Evolutionary conservation across 2,797 vertebrate species (phyloP), one percentile per base, ranked within the genome.

Genomic region (Gymnodraco acuticeps): DNA sequence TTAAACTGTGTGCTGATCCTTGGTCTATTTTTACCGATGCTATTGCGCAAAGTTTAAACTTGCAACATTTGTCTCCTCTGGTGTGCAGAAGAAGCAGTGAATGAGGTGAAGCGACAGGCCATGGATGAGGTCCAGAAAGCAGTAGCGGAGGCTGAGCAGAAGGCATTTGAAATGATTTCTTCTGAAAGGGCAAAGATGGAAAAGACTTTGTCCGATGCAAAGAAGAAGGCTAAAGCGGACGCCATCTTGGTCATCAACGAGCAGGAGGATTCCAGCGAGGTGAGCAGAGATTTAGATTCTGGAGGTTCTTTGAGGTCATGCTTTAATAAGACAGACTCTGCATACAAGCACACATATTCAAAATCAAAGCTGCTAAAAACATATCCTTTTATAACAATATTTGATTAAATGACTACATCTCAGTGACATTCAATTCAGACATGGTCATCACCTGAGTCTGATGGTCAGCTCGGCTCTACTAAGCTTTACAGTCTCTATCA

Each of bases 121-220:
- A 98, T 99, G 97, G 98, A 98, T 0, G 98, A 99, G 94, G 97
- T 99, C 46, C 98, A 99, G 93, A 99, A 99, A 78, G 98, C 98
- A 0, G 98, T 99, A 27, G 97, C 98, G 0, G 98, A 99, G 87
- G 98, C 98, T 0, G 98, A 99, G 87, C 98, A 99, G 94, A 99
- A 99, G 92, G 98, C 98, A 0, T 99, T 98, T 3, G 98, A 99
- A 94, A 99, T 99, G 97, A 99, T 99, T 6, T 95, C 98, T 0
- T 93, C 96, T 0, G 98, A 99, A 91, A 94, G 98, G 80, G 97
- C 98, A 0, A 98, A 98, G 82, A 99, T 99, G 98, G 98, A 99
- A 78, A 98, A 98, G 89, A 99, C 97, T 48, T 96, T 99, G 19
- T 95, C 95, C 0, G 98, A 99, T 0, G 96, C 97, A n/a, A 99